phyloP scores from a whole-genome alignment of 2,113 vertebrate genomes.

The Alosa alosa region DNA sequence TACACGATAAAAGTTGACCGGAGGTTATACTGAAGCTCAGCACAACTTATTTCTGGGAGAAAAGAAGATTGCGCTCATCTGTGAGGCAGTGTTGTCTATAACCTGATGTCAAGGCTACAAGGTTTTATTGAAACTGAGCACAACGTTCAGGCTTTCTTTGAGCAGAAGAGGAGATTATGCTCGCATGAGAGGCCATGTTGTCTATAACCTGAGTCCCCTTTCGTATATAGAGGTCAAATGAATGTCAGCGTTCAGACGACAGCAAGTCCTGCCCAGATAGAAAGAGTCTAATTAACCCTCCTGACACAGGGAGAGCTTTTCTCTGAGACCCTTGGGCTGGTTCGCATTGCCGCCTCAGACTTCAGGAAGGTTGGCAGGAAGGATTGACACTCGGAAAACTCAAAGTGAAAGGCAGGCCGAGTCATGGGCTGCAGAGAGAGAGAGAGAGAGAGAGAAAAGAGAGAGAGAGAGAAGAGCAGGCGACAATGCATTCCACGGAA shows the following conservation, averaged over 20 bases:
- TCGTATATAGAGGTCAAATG: background rate
- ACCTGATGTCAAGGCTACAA: too few relatives aligned
- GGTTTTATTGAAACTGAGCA: too few relatives aligned
- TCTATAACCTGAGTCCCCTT: background rate
- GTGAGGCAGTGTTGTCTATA: background rate
- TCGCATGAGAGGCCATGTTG: too few relatives aligned
- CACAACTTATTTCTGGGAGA: background rate
- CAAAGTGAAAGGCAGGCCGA: background rate
- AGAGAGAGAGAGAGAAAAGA: conserved; percentile 20
- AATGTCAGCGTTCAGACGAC: background rate
- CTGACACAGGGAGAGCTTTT: background rate
- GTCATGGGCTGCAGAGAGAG: background rate
- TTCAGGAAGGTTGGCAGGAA: background rate
- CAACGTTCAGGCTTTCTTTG: too few relatives aligned
- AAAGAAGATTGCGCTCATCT: background rate
- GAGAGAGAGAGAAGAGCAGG: conserved; percentile 31
- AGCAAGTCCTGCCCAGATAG: background rate
- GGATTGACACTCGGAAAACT: conserved; percentile 1
- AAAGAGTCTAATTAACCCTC: background rate
- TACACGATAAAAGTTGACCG: background rate
- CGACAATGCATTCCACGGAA: background rate
- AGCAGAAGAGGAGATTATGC: too few relatives aligned
- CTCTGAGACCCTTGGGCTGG: background rate
- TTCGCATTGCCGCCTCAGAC: too few relatives aligned
- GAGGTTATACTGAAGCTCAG: too few relatives aligned